These are phyloP conservation scores for Pandion haliaetus DNA, from an alignment of 2,113 vertebrate species.

Conservation along the genomic window DNA sequence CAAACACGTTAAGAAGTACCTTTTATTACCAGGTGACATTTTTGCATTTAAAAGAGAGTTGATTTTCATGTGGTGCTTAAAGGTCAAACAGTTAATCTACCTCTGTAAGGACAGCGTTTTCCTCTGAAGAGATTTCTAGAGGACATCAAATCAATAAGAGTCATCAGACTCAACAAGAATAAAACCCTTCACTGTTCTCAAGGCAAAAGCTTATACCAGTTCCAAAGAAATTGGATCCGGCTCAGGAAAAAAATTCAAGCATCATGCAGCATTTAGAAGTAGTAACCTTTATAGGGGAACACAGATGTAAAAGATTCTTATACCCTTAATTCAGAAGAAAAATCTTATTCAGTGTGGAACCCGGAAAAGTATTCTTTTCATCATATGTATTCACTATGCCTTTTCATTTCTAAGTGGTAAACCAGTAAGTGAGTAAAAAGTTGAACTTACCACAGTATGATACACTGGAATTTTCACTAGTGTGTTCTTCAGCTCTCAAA, in stretches of 20 bases:
- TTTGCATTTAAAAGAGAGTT: constrained; percentile 57
- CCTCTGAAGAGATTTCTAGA: constrained; percentile 60
- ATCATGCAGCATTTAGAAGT: not conserved
- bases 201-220: not conserved
- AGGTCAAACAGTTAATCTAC: constrained; percentile 69
- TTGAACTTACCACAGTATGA: not conserved
- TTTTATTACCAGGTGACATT: constrained; percentile 61
- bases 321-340: not conserved
- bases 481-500: not conserved
- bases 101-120: constrained; percentile 6
- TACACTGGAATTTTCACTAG: not conserved
- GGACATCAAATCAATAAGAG: constrained; percentile 58
- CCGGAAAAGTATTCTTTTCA: not conserved
- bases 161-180: constrained; percentile 50
- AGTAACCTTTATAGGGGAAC: not conserved
- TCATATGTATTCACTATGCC: not conserved
- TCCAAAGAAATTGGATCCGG: not conserved
- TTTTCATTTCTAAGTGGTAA: not conserved
- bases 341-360: not conserved
- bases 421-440: not conserved
- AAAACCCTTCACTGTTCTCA: constrained; percentile 13
- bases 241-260: not conserved
- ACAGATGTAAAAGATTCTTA: not conserved
- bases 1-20: constrained; percentile 42
- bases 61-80: constrained; percentile 59